phyloP scores from a whole-genome alignment of 1,140 invertebrate genomes.

The Nixonia krombeini region DNA sequence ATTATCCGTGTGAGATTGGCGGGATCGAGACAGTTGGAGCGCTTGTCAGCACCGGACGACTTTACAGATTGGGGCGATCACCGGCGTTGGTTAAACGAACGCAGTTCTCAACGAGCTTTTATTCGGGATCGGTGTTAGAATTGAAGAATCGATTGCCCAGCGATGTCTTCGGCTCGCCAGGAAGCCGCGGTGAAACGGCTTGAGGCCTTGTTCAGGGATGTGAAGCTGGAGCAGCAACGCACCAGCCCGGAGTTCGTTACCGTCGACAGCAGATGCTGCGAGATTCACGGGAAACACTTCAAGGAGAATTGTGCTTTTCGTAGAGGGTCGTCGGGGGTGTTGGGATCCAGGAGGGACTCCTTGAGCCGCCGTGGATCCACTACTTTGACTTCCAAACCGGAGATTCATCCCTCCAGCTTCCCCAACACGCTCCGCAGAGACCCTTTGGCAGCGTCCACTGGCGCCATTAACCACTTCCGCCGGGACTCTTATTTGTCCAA shows the following conservation, averaged over 20 bases:
- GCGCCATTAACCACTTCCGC: conserved; percentile 59
- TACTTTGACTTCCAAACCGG: conserved; percentile 73
- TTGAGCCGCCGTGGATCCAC: conserved; percentile 60
- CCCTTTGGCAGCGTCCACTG: conserved; percentile 72
- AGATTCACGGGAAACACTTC: conserved; percentile 78
- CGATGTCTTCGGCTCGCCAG: conserved; percentile 73
- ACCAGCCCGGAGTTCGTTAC: conserved; percentile 68
- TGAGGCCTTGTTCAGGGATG: conserved; percentile 79
- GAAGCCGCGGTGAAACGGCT: conserved; percentile 78
- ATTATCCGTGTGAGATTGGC: too few relatives aligned
- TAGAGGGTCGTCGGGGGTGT: conserved; percentile 47
- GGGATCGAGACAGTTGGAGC: too few relatives aligned
- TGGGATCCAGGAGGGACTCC: conserved; percentile 37
- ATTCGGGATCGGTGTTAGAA: too few relatives aligned
- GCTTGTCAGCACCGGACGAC: too few relatives aligned
- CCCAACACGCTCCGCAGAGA: conserved; percentile 76
- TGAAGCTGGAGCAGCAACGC: conserved; percentile 73
- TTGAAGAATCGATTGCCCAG: too few relatives aligned
- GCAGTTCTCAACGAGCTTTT: too few relatives aligned
- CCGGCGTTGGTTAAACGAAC: too few relatives aligned
- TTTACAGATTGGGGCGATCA: too few relatives aligned
- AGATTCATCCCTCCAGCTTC: conserved; percentile 79
- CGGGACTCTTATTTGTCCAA: conserved; percentile 53
- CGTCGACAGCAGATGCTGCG: conserved; percentile 75
- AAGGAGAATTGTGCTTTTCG: conserved; percentile 72